Conservation (phyloP, 2,797 vertebrate species). For the Hylomyscus alleni region DNA sequence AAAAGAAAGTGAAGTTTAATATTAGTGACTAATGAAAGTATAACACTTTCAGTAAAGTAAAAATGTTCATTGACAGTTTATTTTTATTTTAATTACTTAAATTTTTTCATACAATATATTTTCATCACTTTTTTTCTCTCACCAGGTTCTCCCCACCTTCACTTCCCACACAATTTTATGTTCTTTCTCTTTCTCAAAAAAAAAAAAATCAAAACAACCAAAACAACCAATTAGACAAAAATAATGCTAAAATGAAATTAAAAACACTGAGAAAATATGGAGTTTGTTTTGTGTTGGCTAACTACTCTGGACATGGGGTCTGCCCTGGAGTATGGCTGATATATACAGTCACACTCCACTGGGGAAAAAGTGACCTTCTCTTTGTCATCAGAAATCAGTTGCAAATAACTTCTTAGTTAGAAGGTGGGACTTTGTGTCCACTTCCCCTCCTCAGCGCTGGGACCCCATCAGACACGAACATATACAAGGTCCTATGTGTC, state of each 20-base stretch:
- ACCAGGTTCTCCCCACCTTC: background rate
- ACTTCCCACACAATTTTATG: background rate
- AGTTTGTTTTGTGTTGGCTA: background rate
- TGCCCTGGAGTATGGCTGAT: background rate
- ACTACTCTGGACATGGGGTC: background rate
- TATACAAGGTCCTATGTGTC: background rate
- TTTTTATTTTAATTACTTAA: background rate
- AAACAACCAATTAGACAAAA: background rate
- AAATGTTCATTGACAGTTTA: conserved; percentile 31
- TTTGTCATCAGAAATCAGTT: background rate
- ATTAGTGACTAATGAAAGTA: background rate
- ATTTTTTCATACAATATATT: background rate
- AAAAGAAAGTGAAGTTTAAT: background rate
- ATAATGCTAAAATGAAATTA: background rate
- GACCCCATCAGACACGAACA: background rate
- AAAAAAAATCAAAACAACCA: background rate
- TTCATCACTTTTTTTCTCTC: background rate
- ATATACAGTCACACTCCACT: background rate
- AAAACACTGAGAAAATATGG: background rate
- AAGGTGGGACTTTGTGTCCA: background rate
- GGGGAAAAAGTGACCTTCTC: background rate
- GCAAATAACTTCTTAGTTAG: background rate
- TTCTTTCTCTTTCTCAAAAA: background rate
- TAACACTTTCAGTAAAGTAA: conserved; percentile 29
- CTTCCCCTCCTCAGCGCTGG: no score